phyloP scores from a whole-genome alignment of 2,888 invertebrate species.

The Leptopilina syphax region DNA sequence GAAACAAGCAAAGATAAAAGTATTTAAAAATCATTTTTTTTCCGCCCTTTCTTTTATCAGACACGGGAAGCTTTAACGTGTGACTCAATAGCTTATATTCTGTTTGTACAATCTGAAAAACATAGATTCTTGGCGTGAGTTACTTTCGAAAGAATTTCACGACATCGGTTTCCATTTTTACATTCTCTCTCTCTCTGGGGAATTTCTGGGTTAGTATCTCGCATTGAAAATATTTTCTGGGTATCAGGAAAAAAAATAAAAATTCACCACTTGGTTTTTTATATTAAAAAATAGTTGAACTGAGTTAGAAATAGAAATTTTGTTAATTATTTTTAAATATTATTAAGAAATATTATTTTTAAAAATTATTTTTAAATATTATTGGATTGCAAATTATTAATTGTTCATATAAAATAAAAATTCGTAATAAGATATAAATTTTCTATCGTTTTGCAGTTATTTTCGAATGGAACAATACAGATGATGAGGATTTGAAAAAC shows the following conservation, averaged over 20 bases:
- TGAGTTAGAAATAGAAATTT: too few relatives aligned
- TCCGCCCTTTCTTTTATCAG: not conserved
- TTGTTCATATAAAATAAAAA: not conserved
- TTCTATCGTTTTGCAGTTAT: conserved; percentile 64
- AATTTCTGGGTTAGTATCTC: not conserved
- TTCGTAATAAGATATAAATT: not conserved
- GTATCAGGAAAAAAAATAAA: not conserved
- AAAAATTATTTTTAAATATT: too few relatives aligned
- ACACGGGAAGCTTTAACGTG: conserved; percentile 2
- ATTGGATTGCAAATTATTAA: too few relatives aligned
- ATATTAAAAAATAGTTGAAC: too few relatives aligned
- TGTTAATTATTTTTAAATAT: too few relatives aligned
- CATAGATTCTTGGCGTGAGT: conserved; percentile 14
- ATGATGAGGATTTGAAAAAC: conserved; percentile 79
- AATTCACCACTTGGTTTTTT: not conserved
- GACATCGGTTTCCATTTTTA: not conserved
- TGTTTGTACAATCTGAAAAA: conserved; percentile 30
- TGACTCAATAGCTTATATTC: conserved; percentile 23
- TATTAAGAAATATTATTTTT: too few relatives aligned
- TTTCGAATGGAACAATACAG: conserved; percentile 81
- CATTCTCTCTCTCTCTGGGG: not conserved
- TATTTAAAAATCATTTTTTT: not conserved
- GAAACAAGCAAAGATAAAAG: not conserved
- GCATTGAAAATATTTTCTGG: conserved; percentile 5
- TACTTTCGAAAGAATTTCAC: conserved; percentile 7